phyloP scores from a whole-genome alignment of 2,797 vertebrate species.

The Cossypha caffra region DNA sequence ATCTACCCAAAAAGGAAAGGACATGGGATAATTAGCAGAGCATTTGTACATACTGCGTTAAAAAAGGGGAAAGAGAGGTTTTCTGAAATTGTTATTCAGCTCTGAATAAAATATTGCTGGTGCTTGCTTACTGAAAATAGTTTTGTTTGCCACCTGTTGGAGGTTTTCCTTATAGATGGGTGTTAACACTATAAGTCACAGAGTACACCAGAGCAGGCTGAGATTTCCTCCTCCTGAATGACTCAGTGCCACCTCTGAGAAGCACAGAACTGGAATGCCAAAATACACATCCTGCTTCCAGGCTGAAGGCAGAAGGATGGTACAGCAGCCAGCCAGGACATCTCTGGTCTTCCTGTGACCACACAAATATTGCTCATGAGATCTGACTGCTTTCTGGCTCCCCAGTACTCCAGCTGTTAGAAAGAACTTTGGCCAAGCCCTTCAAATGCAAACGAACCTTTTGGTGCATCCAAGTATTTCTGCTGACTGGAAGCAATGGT shows the following conservation, averaged over 20 bases:
- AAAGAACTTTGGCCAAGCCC: not conserved
- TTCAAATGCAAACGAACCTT: not conserved
- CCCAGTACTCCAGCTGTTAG: not conserved
- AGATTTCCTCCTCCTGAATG: not conserved
- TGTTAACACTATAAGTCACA: not conserved
- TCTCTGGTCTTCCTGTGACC: not conserved
- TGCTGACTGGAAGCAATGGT: not conserved
- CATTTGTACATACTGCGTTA: not conserved
- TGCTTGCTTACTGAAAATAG: not conserved
- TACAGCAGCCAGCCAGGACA: not conserved
- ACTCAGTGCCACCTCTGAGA: not conserved
- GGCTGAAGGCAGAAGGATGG: not conserved
- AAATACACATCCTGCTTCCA: not conserved
- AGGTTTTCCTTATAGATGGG: not conserved
- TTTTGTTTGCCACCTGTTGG: not conserved
- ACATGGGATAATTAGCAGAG: not conserved
- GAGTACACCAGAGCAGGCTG: fast-evolving
- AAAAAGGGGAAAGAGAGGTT: not conserved
- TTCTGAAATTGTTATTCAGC: not conserved
- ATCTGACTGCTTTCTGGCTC: not conserved
- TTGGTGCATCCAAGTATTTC: not conserved
- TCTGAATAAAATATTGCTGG: not conserved
- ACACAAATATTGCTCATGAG: not conserved
- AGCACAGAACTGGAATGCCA: not conserved
- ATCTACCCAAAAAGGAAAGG: constrained; percentile 61